Conservation (phyloP, 2,113 vertebrate genomes). For the Melospiza georgiana region DNA sequence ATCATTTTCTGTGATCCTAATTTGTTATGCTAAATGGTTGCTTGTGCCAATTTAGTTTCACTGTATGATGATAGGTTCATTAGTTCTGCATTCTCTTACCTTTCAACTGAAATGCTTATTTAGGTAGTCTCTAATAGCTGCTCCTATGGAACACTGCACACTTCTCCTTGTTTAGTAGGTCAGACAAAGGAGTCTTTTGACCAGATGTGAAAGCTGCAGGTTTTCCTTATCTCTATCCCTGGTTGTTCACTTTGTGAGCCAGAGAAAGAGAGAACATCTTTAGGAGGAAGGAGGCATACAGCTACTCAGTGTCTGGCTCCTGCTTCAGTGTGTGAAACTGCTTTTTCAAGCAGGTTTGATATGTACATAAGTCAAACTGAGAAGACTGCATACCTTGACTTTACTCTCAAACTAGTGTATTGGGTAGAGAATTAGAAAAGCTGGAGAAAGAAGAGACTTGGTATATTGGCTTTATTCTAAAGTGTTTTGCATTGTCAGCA, state of each 20-base stretch:
- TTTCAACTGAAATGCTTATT: neutral
- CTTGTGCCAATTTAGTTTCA: neutral
- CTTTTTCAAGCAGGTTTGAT: neutral
- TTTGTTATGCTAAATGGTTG: neutral
- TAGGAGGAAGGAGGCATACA: neutral
- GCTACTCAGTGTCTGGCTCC: neutral
- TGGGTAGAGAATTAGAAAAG: neutral
- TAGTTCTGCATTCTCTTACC: neutral
- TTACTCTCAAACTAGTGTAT: neutral
- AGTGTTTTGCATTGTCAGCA: neutral
- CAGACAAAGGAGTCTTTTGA: neutral
- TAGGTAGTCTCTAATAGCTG: neutral
- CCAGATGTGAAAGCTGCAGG: neutral
- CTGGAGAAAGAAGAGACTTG: neutral
- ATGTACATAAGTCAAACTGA: neutral
- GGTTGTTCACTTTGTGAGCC: neutral
- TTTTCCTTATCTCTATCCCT: neutral
- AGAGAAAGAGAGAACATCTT: neutral
- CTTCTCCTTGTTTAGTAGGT: neutral
- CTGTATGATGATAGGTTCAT: neutral
- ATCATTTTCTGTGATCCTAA: neutral
- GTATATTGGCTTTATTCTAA: neutral
- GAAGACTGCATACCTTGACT: neutral
- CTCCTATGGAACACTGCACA: neutral
- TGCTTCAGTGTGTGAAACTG: neutral